A percentile compares a stretch with the other conserved stretches of the same genome.
phyloP scores from a whole-genome alignment of 2,888 invertebrate species.

The Drosophila hamatofila region DNA sequence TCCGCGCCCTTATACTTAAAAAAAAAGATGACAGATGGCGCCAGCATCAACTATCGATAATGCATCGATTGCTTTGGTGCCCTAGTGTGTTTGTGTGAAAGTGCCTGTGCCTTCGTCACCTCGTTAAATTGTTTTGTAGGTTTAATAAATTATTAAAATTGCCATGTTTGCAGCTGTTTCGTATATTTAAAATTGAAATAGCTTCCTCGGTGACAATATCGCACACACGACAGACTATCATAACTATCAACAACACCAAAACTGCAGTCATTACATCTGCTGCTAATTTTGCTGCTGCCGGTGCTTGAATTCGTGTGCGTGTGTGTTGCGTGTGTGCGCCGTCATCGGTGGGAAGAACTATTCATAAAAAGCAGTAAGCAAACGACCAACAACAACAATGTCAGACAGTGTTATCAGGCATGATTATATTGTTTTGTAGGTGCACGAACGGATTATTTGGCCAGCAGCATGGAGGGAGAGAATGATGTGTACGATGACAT shows the following conservation, averaged over 20 bases:
- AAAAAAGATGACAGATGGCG: constrained; percentile 33
- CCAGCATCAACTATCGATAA: constrained; percentile 30
- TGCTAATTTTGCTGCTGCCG: constrained; percentile 33
- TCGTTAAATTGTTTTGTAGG: constrained; percentile 25
- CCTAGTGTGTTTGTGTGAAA: constrained; percentile 17
- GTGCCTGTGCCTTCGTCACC: constrained; percentile 55
- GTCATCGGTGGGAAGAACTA: constrained; percentile 39
- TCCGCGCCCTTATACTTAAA: background rate
- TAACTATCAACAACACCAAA: constrained; percentile 12
- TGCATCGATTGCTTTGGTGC: constrained; percentile 25
- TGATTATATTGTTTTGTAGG: constrained; percentile 15
- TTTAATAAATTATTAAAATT: constrained; percentile 44
- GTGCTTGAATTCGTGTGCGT: constrained; percentile 42
- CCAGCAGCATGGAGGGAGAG: constrained; percentile 52
- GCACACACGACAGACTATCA: constrained; percentile 17
- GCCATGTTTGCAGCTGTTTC: constrained; percentile 26
- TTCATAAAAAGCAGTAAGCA: constrained; percentile 39
- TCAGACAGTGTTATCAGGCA: constrained; percentile 4
- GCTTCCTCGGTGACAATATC: background rate
- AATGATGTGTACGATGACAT: constrained; percentile 89
- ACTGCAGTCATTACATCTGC: constrained; percentile 22
- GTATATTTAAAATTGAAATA: constrained; percentile 11
- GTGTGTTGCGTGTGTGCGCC: constrained; percentile 40
- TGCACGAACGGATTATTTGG: constrained; percentile 3
- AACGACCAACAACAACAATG: constrained; percentile 13